Percentiles rank a stretch among this genome's conserved stretches.
Evolutionary conservation across 2,888 invertebrate species (phyloP).

Genomic region (Scelioninae gen. 1): DNA sequence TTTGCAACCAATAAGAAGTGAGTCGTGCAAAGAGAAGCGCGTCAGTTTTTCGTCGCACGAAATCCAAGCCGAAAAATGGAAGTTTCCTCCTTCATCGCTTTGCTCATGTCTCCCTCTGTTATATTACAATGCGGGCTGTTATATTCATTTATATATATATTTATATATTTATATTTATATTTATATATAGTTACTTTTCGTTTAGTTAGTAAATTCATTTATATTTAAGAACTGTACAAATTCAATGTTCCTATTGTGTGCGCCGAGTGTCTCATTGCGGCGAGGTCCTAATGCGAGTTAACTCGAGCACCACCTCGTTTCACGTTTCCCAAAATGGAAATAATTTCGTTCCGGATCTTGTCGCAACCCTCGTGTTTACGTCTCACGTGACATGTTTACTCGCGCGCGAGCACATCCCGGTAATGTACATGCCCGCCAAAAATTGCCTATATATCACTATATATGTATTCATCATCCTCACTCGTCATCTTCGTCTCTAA

Average conservation of each 20-base stretch:
- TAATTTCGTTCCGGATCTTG: slow-evolving; percentile 56
- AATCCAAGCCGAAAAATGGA: slow-evolving; percentile 3
- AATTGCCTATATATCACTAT: slow-evolving; percentile 84
- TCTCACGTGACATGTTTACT: slow-evolving; percentile 62
- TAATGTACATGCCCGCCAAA: slow-evolving; percentile 85
- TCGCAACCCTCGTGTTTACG: slow-evolving; percentile 55
- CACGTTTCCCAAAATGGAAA: slow-evolving; percentile 57
- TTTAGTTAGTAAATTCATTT: too few species aligned
- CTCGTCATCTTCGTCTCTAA: slow-evolving; percentile 63
- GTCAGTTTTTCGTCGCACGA: slow-evolving; percentile 13
- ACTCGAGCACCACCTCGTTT: slow-evolving; percentile 62
- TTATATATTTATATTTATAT: slow-evolving; percentile 71
- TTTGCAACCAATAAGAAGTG: slow-evolving; percentile 2
- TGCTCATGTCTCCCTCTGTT: slow-evolving; percentile 59
- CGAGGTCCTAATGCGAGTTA: slow-evolving; percentile 62
- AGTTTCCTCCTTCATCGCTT: slow-evolving; percentile 57
- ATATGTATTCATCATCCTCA: slow-evolving; percentile 72
- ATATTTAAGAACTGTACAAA: too few species aligned
- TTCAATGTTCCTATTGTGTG: too few species aligned
- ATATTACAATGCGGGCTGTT: slow-evolving; percentile 74
- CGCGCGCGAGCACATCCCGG: slow-evolving; percentile 79
- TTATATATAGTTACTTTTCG: too few species aligned
- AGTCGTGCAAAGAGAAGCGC: slow-evolving; percentile 33
- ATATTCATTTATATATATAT: slow-evolving; percentile 75
- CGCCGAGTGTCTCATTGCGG: slow-evolving; percentile 73